Base-by-base conservation (phyloP, 2,113 vertebrate species). In the Ceratotherium simum region DNA sequence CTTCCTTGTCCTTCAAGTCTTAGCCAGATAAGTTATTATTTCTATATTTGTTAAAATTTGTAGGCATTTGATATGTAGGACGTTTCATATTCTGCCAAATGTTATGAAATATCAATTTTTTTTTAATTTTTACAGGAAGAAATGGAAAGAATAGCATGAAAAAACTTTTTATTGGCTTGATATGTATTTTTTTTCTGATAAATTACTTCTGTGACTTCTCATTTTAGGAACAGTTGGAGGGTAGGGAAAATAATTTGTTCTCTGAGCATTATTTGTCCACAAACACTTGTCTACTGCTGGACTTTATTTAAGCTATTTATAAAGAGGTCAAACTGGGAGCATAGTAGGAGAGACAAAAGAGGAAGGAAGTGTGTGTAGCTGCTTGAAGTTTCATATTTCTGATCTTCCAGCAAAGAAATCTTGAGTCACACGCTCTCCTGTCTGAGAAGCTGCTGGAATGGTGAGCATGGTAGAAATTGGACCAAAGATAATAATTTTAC, bases 221-320 rank as follows among this genome's bases (percentile, higher is more conserved):
- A 93, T 90, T 92, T 97, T 86, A 92, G 58, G 80, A 95, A 56
- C 17, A 65, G 86, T 60, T 67, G 80, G 54, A 86, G 36, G 17
- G 17, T 75, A 93, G 51, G 27, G 94, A 83, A 65, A 60, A 62
- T 65, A 76, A 65, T 94, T 95, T 96, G 33, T 78, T 84, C 48
- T 46, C 64, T 54, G 58, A 88, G n/a, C 27, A 33, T 89, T 62
- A 72, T 96, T 76, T 96, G 58, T 64, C 88, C 70, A 73, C 39
- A 92, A 65, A 42, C 14, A 54, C 23, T 91, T 27, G 20, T 92
- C 95, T 78, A 70, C 17, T 92, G 36, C 36, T 79, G 33, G 29
- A 48, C 25, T 91, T 93, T 67, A 48, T 82, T 92, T 60, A 83
- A 75, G 42, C 75, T 67, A 2, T 80, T 94, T 95, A 36, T 70